phyloP scores from a whole-genome alignment of 2,888 invertebrate genomes.

The Catocala nupta region DNA sequence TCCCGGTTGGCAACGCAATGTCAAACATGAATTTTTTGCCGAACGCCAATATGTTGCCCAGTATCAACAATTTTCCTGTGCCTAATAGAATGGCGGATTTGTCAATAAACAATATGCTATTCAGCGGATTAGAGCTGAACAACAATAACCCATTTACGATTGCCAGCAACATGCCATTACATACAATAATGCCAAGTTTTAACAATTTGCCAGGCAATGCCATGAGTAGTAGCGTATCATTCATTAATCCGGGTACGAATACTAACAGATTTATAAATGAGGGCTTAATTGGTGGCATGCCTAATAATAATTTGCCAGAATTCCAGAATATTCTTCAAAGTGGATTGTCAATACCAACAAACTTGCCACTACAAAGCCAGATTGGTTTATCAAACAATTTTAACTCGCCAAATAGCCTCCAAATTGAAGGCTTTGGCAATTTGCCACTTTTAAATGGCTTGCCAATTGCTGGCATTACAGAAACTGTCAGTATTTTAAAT shows the following conservation, averaged over 20 bases:
- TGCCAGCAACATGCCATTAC: constrained; percentile 24
- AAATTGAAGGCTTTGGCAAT: constrained; percentile 44
- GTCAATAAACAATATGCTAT: constrained; percentile 21
- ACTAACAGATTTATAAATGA: constrained; percentile 12
- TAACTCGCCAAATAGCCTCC: constrained; percentile 24
- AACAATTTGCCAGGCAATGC: constrained; percentile 16
- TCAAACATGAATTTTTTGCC: constrained; percentile 4
- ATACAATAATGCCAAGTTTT: constrained; percentile 10
- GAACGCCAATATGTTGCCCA: constrained; percentile 3
- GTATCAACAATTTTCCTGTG: neutral
- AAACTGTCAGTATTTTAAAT: constrained; percentile 56
- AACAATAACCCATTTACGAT: constrained; percentile 19
- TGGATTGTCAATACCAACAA: constrained; percentile 9
- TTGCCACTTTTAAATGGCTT: constrained; percentile 61
- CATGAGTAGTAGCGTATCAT: constrained; percentile 7
- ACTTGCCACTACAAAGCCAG: constrained; percentile 11
- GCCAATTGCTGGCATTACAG: constrained; percentile 62
- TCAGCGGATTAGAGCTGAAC: constrained; percentile 14
- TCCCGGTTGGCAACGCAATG: neutral
- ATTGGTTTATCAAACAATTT: constrained; percentile 18
- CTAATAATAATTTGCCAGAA: constrained; percentile 15
- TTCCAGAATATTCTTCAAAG: neutral
- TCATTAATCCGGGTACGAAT: constrained; percentile 5
- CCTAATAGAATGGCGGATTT: constrained; percentile 13
- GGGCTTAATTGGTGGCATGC: neutral